phyloP scores from a whole-genome alignment of 1,140 invertebrate species.

The Drosophila nikananu region DNA sequence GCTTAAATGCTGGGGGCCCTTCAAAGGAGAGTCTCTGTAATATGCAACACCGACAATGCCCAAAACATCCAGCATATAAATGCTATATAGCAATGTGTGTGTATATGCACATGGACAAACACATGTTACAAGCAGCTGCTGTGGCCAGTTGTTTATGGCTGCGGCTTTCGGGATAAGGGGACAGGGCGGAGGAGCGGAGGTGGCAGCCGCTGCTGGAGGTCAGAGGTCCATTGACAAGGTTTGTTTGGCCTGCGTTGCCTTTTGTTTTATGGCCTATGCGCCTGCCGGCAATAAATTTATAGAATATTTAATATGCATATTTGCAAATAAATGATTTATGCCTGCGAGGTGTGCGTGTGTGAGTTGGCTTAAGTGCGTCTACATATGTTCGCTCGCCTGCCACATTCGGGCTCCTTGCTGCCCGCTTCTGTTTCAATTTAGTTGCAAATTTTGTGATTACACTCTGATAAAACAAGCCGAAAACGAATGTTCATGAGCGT shows the following conservation, averaged over 20 bases:
- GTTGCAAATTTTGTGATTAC: constrained; percentile 33
- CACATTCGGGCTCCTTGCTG: constrained; percentile 12
- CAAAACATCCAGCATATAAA: constrained; percentile 8
- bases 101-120: constrained; percentile 27
- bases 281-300: constrained; percentile 72
- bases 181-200: not conserved
- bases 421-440: constrained; percentile 53
- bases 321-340: constrained; percentile 76
- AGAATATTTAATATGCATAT: constrained; percentile 78
- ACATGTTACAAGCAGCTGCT: constrained; percentile 61
- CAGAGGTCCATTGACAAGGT: constrained; percentile 52
- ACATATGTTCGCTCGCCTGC: constrained; percentile 48
- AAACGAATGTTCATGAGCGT: not conserved
- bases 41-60: constrained; percentile 34
- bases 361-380: constrained; percentile 57
- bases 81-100: constrained; percentile 9
- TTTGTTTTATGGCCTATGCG: constrained; percentile 60
- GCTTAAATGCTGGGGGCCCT: constrained; percentile 52
- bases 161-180: constrained; percentile 24
- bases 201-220: constrained; percentile 4
- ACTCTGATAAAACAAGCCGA: constrained; percentile 5
- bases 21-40: constrained; percentile 19
- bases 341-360: constrained; percentile 38
- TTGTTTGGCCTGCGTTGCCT: constrained; percentile 56
- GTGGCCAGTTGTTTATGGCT: constrained; percentile 59